A percentile compares a stretch with the other conserved stretches of the same genome.
Evolutionary conservation across 2,113 vertebrate species (phyloP).

Genomic region (Gallinago paraguaiae): DNA sequence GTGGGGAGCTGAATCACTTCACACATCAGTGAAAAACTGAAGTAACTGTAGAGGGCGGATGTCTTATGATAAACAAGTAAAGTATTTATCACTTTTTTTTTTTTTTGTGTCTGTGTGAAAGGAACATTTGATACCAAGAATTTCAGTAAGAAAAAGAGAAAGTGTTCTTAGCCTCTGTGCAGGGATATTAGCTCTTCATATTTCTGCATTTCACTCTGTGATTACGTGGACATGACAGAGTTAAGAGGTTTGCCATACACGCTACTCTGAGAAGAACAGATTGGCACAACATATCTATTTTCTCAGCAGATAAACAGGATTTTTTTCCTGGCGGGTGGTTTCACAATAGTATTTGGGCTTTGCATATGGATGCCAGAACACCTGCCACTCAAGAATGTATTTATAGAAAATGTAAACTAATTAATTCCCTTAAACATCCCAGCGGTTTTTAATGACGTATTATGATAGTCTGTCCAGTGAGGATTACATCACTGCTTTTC

Average conservation of each 20-base stretch:
- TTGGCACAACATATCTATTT: slow-evolving; percentile 21
- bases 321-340: neutral
- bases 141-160: neutral
- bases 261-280: slow-evolving; percentile 7
- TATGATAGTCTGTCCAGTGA: slow-evolving; percentile 1
- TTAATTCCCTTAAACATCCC: slow-evolving; percentile 52
- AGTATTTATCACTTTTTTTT: neutral
- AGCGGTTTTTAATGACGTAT: slow-evolving; percentile 32
- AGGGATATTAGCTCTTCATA: neutral
- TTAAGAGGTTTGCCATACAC: slow-evolving; percentile 18
- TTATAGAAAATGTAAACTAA: slow-evolving; percentile 65
- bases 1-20: neutral
- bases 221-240: neutral
- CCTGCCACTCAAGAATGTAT: slow-evolving; percentile 38
- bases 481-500: slow-evolving; percentile 4
- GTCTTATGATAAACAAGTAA: neutral
- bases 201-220: neutral
- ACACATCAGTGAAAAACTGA: neutral
- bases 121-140: neutral
- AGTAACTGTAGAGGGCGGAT: neutral
- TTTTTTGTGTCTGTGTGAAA: neutral
- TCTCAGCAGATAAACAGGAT: slow-evolving; percentile 56
- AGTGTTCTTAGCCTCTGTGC: neutral
- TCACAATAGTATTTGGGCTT: slow-evolving; percentile 40
- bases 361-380: slow-evolving; percentile 44